These are phyloP conservation scores for Prochilodus magdalenae DNA, from an alignment of 2,113 vertebrate species.

Conservation along the genomic window DNA sequence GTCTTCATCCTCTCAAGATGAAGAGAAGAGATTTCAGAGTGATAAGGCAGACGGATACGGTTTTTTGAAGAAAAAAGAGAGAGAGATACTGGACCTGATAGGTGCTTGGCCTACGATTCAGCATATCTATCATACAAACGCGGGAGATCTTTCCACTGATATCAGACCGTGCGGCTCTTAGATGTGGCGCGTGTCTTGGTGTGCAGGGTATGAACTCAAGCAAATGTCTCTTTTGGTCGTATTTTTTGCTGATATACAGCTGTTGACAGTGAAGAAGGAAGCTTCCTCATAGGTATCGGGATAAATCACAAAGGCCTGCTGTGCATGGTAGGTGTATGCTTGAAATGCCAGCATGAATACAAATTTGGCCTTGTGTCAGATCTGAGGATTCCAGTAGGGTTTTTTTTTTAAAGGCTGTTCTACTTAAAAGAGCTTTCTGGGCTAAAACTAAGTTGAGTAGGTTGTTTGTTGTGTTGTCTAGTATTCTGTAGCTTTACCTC, in stretches of 20 bases:
- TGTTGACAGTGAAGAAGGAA: not conserved
- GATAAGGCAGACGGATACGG: conserved; percentile 46
- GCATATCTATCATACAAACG: conserved; percentile 8
- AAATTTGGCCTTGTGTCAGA: not conserved
- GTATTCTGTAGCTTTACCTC: no score
- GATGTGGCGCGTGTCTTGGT: conserved; percentile 4
- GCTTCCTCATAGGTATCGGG: not conserved
- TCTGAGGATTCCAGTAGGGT: not conserved
- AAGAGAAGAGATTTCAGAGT: conserved; percentile 45
- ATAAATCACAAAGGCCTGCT: not conserved
- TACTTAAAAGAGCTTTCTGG: no score
- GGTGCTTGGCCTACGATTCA: not conserved
- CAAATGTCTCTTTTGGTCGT: no score
- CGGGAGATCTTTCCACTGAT: conserved; percentile 13
- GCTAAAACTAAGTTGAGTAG: no score
- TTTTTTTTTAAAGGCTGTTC: no score
- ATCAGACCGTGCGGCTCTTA: not conserved
- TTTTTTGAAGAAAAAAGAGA: conserved; percentile 33
- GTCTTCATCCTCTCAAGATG: conserved; percentile 41
- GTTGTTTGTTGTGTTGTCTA: no score
- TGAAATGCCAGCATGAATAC: not conserved
- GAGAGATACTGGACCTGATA: conserved; percentile 33
- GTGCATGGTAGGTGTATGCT: not conserved
- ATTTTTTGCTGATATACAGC: conserved; percentile 2
- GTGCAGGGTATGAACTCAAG: not conserved